Conservation (phyloP, 2,888 invertebrate genomes). For the Plusia festucae region DNA sequence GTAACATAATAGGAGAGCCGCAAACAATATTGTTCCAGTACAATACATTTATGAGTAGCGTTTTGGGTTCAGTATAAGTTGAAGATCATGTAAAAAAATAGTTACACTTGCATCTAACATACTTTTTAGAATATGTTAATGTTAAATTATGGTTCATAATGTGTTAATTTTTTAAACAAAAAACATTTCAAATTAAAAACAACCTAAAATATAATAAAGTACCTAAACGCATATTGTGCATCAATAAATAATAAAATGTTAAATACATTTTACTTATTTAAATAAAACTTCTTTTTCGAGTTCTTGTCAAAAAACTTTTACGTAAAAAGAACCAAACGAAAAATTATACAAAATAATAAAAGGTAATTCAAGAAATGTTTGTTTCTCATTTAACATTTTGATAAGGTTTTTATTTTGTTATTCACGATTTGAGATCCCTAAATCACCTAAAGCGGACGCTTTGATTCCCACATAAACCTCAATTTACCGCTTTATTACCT, state of each 20-base stretch:
- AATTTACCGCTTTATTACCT: constrained; percentile 75
- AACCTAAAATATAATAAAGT: no score
- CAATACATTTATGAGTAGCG: background rate
- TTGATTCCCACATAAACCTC: constrained; percentile 72
- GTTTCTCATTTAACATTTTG: constrained; percentile 12
- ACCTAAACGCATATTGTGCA: no score
- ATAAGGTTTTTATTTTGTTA: constrained; percentile 11
- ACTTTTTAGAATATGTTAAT: no score
- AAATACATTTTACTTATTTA: background rate
- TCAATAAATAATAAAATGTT: no score
- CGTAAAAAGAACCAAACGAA: background rate
- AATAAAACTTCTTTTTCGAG: no score
- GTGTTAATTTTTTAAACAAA: no score
- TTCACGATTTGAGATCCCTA: constrained; percentile 57
- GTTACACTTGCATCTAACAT: no score
- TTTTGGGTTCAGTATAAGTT: constrained; percentile 35
- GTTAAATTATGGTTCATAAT: no score
- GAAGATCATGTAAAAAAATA: no score
- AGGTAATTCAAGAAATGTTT: background rate
- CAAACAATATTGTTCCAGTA: constrained; percentile 17
- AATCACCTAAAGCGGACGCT: constrained; percentile 59
- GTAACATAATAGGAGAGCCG: constrained; percentile 35
- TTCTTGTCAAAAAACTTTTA: no score
- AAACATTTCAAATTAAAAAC: no score
- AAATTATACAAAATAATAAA: background rate